phyloP scores from a whole-genome alignment of 1,140 invertebrate species.

The Fopius arisanus region DNA sequence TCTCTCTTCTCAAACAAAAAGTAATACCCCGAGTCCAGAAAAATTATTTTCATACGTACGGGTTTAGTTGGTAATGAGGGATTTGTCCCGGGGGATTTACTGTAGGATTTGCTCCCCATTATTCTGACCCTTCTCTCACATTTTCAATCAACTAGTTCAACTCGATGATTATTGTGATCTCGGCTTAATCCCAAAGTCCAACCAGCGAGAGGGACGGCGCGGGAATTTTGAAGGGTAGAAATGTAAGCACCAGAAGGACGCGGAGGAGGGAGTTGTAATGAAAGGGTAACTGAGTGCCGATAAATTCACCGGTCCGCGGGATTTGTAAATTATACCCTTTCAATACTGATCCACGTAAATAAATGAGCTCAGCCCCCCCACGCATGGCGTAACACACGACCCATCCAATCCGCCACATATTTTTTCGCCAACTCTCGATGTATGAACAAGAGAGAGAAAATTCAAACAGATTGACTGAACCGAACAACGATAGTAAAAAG shows the following conservation, averaged over 20 bases:
- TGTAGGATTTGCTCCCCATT: neutral
- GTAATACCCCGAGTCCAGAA: neutral
- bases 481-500: neutral
- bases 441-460: neutral
- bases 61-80: neutral
- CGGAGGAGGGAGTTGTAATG: constrained; percentile 55
- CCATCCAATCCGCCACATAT: neutral
- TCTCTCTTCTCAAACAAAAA: neutral
- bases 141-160: constrained; percentile 58
- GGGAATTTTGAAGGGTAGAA: constrained; percentile 51
- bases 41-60: neutral
- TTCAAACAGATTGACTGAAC: neutral
- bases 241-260: constrained; percentile 42
- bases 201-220: constrained; percentile 30
- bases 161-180: constrained; percentile 49
- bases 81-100: constrained; percentile 1
- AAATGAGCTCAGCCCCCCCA: constrained; percentile 53
- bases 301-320: constrained; percentile 64
- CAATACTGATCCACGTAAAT: constrained; percentile 57
- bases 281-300: constrained; percentile 65
- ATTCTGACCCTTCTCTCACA: constrained; percentile 32
- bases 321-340: constrained; percentile 67
- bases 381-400: constrained; percentile 38
- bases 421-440: neutral
- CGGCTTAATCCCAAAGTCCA: constrained; percentile 43